phyloP scores from a whole-genome alignment of 2,113 vertebrate genomes.

The Morphnarchus princeps region DNA sequence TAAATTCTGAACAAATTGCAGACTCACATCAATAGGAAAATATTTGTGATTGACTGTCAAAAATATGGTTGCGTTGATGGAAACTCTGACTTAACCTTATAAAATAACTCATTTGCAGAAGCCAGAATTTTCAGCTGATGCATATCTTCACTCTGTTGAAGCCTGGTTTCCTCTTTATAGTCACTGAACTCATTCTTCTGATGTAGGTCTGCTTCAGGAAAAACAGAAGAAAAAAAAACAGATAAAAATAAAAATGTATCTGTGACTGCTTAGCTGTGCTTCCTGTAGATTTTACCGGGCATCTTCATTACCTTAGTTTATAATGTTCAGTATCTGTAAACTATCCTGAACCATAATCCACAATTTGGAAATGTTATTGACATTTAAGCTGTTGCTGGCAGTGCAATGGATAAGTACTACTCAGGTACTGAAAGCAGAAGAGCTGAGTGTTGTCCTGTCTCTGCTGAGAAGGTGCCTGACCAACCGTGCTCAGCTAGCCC shows the following conservation, averaged over 20 bases:
- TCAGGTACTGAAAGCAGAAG: not conserved
- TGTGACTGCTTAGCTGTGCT: not conserved
- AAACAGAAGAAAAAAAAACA: not conserved
- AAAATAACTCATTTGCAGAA: conserved; percentile 12
- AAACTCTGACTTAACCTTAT: conserved; percentile 26
- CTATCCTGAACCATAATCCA: not conserved
- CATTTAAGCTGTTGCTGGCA: not conserved
- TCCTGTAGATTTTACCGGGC: not conserved
- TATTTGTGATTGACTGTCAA: conserved; percentile 30
- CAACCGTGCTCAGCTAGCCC: not conserved
- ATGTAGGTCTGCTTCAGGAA: not conserved
- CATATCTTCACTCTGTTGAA: not conserved
- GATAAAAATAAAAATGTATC: not conserved
- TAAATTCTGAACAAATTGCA: not conserved
- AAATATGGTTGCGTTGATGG: not conserved
- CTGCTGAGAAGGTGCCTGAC: not conserved
- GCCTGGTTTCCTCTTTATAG: not conserved
- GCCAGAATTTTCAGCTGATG: not conserved
- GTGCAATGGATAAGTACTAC: not conserved
- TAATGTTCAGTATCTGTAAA: not conserved
- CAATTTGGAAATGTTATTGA: not conserved
- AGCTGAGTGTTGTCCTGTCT: not conserved
- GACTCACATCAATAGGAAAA: conserved; percentile 32
- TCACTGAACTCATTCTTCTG: not conserved
- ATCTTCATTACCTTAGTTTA: not conserved